A percentile compares a stretch with the other conserved stretches of the same genome.
phyloP scores from a whole-genome alignment of 2,888 invertebrate species.

The Ischnura elegans region DNA sequence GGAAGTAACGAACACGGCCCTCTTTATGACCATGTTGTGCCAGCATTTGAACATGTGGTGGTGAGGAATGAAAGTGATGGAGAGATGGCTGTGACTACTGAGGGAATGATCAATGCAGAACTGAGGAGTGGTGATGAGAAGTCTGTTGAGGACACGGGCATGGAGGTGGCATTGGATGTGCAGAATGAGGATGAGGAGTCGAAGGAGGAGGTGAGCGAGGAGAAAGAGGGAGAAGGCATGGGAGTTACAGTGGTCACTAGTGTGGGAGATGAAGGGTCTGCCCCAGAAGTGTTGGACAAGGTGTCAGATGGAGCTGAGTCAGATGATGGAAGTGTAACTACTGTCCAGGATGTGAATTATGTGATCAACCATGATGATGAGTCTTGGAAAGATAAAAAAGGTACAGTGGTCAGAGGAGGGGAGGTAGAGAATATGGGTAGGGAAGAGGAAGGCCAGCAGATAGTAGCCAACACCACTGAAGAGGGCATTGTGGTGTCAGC shows the following conservation, averaged over 20 bases:
- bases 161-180: neutral
- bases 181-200: neutral
- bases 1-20: neutral
- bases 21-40: neutral
- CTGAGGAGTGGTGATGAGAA: neutral
- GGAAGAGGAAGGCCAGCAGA: neutral
- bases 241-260: neutral
- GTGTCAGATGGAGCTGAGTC: neutral
- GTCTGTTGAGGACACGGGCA: neutral
- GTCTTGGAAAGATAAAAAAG: neutral
- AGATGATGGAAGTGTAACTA: neutral
- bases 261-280: neutral
- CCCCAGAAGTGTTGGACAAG: neutral
- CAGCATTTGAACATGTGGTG: slow-evolving; percentile 32
- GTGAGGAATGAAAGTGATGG: slow-evolving; percentile 16
- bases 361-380: slow-evolving; percentile 35
- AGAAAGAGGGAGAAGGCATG: neutral
- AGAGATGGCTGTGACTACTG: neutral
- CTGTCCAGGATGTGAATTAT: neutral
- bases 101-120: neutral
- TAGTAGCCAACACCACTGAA: too few relatives aligned
- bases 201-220: neutral
- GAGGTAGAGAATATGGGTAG: neutral
- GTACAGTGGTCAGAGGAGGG: neutral
- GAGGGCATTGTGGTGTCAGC: neutral